A percentile compares a stretch with the other conserved stretches of the same genome.
Evolutionary conservation across 2,797 vertebrate genomes (phyloP).

Genomic region (Melanotaenia maccullochi): DNA sequence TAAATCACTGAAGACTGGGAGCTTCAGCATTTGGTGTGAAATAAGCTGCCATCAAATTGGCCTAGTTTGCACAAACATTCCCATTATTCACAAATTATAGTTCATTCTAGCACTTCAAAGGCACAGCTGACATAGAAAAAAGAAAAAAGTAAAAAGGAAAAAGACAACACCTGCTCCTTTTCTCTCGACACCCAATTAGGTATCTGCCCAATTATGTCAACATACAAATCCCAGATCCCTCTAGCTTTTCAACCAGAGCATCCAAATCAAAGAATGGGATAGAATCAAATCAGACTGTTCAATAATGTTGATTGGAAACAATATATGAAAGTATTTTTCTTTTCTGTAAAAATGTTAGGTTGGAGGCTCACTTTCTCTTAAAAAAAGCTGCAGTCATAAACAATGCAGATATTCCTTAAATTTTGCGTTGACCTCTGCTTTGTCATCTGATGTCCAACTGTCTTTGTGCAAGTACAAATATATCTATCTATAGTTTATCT

Average conservation of each 20-base stretch:
- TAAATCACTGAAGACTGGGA: neutral
- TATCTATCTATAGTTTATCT: neutral
- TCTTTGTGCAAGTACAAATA: constrained; percentile 1
- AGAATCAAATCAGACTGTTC: constrained; percentile 43
- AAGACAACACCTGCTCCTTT: constrained; percentile 32
- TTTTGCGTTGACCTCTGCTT: neutral
- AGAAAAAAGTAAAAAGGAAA: constrained; percentile 13
- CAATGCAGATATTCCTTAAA: constrained; percentile 1
- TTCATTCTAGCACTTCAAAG: neutral
- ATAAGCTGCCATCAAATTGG: constrained; percentile 1
- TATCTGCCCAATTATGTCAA: constrained; percentile 52
- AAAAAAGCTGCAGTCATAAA: constrained; percentile 5
- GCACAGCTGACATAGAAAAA: neutral
- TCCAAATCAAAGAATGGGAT: constrained; percentile 55
- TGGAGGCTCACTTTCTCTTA: constrained; percentile 10
- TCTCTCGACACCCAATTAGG: constrained; percentile 50
- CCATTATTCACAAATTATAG: neutral
- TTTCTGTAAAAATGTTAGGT: constrained; percentile 44
- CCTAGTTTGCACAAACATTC: neutral
- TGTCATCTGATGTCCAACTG: constrained; percentile 1
- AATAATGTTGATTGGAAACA: constrained; percentile 33
- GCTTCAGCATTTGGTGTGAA: neutral
- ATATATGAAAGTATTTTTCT: constrained; percentile 10
- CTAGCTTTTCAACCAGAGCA: constrained; percentile 37
- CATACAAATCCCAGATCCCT: constrained; percentile 52